A percentile compares a stretch with the other conserved stretches of the same genome.
These are phyloP conservation scores for Deroptyus accipitrinus DNA, from an alignment of 2,113 vertebrate species.

Conservation along the genomic window DNA sequence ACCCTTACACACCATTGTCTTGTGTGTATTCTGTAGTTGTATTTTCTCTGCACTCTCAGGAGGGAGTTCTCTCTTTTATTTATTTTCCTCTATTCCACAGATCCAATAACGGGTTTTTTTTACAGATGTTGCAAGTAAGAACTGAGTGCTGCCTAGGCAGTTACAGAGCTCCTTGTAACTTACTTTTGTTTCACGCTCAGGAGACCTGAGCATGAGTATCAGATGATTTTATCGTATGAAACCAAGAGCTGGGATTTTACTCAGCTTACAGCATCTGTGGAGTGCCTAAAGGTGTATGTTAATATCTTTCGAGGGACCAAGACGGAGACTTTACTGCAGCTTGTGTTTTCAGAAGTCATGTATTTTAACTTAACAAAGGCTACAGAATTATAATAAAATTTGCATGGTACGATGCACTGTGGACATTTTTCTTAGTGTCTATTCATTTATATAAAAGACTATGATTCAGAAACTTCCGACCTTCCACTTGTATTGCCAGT, in stretches of 20 bases:
- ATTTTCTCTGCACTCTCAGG: not conserved
- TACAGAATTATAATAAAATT: not conserved
- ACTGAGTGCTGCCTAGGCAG: not conserved
- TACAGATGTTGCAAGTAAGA: not conserved
- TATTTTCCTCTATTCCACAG: not conserved
- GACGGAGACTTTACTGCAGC: not conserved
- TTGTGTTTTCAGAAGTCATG: not conserved
- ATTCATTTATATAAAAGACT: not conserved
- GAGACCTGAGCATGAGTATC: not conserved
- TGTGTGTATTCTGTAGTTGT: not conserved
- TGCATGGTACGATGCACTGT: not conserved
- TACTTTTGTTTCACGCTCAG: slow-evolving; percentile 8
- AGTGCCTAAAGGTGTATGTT: not conserved
- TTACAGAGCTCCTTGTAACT: not conserved
- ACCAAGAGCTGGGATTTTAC: not conserved
- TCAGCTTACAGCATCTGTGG: not conserved
- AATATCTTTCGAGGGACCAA: not conserved
- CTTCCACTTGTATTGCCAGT: not conserved
- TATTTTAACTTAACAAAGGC: not conserved
- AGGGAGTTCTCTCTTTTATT: not conserved
- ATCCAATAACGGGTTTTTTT: not conserved
- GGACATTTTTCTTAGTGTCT: not conserved
- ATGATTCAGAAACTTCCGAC: not conserved
- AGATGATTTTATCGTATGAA: slow-evolving; percentile 8
- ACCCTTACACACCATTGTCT: not conserved